Percentiles rank a stretch among this genome's conserved stretches.
These are phyloP conservation scores for Ferrisia virgata DNA, from an alignment of 2,888 invertebrate genomes.

Conservation along the genomic window DNA sequence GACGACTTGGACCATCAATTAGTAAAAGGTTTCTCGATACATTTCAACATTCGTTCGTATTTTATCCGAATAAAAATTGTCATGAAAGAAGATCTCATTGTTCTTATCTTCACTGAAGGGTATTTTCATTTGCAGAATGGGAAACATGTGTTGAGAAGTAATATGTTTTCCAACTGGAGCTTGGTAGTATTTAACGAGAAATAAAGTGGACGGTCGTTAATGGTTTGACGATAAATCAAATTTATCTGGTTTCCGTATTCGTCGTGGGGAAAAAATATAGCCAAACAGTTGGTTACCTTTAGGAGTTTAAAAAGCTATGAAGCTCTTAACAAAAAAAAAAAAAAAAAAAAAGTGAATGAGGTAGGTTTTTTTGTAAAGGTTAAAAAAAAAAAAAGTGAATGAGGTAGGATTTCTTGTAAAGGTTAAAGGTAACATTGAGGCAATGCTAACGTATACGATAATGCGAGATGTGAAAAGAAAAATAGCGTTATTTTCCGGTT, in stretches of 20 bases:
- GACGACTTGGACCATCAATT: not conserved
- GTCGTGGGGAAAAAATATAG: too few relatives aligned
- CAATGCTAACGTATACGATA: not conserved
- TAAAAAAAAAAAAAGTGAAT: not conserved
- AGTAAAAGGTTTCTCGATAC: not conserved
- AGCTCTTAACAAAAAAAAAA: not conserved
- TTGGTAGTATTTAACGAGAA: not conserved
- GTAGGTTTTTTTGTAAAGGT: slow-evolving; percentile 16
- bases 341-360: not conserved
- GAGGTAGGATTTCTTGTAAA: slow-evolving; percentile 18
- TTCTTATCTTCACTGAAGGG: not conserved
- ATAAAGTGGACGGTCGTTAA: not conserved
- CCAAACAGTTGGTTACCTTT: not conserved
- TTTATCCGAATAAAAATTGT: not conserved
- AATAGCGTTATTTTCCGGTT: slow-evolving; percentile 10
- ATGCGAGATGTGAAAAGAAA: not conserved
- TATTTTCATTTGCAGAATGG: not conserved
- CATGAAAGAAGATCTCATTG: not conserved
- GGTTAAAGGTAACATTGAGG: slow-evolving; percentile 22
- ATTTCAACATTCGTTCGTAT: not conserved
- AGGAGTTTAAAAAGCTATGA: slow-evolving; percentile 4
- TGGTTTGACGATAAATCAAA: slow-evolving; percentile 36
- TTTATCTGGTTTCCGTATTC: slow-evolving; percentile 30
- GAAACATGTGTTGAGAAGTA: not conserved
- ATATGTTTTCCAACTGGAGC: not conserved